Percentiles rank a stretch among this genome's conserved stretches.
Evolutionary conservation across 1,140 invertebrate species (phyloP).

Genomic region (Drosophila insularis): DNA sequence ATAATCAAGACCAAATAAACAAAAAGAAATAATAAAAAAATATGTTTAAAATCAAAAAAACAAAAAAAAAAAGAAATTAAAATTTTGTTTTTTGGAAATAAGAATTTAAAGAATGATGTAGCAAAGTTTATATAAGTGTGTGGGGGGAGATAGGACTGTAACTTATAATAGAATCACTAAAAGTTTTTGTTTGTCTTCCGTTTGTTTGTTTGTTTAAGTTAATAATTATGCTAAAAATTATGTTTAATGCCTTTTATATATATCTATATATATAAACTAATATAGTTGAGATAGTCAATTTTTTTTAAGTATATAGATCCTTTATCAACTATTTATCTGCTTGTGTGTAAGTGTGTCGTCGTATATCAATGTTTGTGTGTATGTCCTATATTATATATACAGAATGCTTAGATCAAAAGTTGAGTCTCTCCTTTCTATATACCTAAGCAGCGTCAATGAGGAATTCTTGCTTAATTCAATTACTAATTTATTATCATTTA

Average conservation of each 20-base stretch:
- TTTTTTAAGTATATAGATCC: slow-evolving; percentile 28
- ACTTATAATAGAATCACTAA: slow-evolving; percentile 79
- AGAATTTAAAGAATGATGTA: background rate
- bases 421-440: slow-evolving; percentile 29
- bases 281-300: slow-evolving; percentile 79
- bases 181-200: slow-evolving; percentile 67
- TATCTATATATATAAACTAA: slow-evolving; percentile 61
- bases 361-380: slow-evolving; percentile 55
- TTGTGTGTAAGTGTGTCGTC: slow-evolving; percentile 26
- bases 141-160: slow-evolving; percentile 37
- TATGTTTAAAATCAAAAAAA: slow-evolving; percentile 39
- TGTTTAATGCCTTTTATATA: slow-evolving; percentile 54
- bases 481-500: slow-evolving; percentile 56
- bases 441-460: slow-evolving; percentile 74
- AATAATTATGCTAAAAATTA: slow-evolving; percentile 72
- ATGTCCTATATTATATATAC: slow-evolving; percentile 62
- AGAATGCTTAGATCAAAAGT: slow-evolving; percentile 48
- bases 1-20: slow-evolving; percentile 42
- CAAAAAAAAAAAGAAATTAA: slow-evolving; percentile 59
- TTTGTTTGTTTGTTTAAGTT: slow-evolving; percentile 70
- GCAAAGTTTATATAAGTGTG: slow-evolving; percentile 21
- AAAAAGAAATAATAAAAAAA: slow-evolving; percentile 50
- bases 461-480: slow-evolving; percentile 50
- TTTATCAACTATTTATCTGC: slow-evolving; percentile 29
- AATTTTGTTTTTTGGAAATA: slow-evolving; percentile 5